These are phyloP conservation scores for Grammatotria lemairii DNA, from an alignment of 2,113 vertebrate genomes.

Conservation along the genomic window DNA sequence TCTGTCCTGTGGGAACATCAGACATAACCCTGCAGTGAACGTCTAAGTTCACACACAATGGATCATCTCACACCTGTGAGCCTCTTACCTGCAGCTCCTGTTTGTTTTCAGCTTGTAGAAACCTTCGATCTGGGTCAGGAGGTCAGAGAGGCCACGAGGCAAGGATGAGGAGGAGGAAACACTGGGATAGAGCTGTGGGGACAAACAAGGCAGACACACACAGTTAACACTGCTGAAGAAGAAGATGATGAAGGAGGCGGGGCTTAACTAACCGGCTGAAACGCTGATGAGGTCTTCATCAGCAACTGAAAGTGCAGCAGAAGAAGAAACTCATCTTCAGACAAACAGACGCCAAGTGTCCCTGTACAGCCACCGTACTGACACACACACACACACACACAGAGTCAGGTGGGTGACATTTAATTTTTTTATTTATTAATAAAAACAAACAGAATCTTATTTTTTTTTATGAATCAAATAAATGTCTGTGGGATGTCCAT, in stretches of 20 bases:
- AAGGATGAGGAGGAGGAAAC: slow-evolving; percentile 48
- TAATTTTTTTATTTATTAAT: not conserved
- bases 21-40: not conserved
- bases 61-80: not conserved
- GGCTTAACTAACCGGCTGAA: slow-evolving; percentile 71
- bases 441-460: not conserved
- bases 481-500: not conserved
- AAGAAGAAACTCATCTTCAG: slow-evolving; percentile 73
- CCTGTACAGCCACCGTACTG: slow-evolving; percentile 71
- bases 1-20: not conserved
- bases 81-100: slow-evolving; percentile 4
- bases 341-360: slow-evolving; percentile 65
- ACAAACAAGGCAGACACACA: not conserved
- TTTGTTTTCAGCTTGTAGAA: slow-evolving; percentile 24
- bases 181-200: slow-evolving; percentile 80
- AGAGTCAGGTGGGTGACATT: not conserved
- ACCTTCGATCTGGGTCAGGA: slow-evolving; percentile 31
- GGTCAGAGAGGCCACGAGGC: not conserved
- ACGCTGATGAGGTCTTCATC: slow-evolving; percentile 75
- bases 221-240: not conserved
- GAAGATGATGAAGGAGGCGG: not conserved
- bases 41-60: not conserved
- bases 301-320: slow-evolving; percentile 78
- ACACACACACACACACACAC: not conserved
- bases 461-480: not conserved